Evolutionary conservation across 2,113 vertebrate species (phyloP).

Genomic region (Mirounga angustirostris): DNA sequence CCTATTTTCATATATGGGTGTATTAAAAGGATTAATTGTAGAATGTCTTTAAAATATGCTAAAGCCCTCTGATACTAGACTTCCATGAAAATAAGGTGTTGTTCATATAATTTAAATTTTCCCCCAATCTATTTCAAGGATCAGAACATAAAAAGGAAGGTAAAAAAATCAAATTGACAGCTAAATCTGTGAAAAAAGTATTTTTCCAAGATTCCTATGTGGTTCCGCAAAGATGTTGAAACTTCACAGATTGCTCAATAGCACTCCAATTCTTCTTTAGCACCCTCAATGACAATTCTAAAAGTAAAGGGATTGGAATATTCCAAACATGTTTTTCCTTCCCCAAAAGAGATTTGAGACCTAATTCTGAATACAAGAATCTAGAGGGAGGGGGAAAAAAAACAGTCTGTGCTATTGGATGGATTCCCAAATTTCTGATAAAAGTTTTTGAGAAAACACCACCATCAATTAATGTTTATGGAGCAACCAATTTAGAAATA

Average conservation of each 20-base stretch:
- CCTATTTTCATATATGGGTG: background rate
- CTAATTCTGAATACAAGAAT: constrained; percentile 51
- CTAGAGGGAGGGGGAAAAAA: background rate
- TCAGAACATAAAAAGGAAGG: constrained; percentile 32
- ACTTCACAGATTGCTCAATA: constrained; percentile 67
- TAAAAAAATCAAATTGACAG: constrained; percentile 59
- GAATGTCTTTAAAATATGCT: constrained; percentile 9
- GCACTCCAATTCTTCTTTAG: constrained; percentile 56
- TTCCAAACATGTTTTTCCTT: constrained; percentile 31
- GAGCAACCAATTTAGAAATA: constrained; percentile 22
- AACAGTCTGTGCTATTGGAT: background rate
- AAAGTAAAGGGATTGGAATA: constrained; percentile 60
- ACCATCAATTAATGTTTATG: background rate
- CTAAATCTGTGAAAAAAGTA: constrained; percentile 25
- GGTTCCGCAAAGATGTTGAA: constrained; percentile 35
- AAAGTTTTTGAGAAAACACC: background rate
- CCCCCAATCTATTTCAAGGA: constrained; percentile 32
- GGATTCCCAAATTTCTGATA: constrained; percentile 32
- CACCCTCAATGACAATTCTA: constrained; percentile 1
- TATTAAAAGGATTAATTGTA: constrained; percentile 26
- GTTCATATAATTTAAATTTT: background rate
- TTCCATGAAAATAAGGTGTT: background rate
- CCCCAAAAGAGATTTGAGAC: background rate
- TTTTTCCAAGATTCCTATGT: constrained; percentile 59
- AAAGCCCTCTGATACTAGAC: background rate